Evolutionary conservation across 2,888 invertebrate species (phyloP), one percentile per base, ranked within the genome.

Genomic region (Reticulitermes lucifugus): DNA sequence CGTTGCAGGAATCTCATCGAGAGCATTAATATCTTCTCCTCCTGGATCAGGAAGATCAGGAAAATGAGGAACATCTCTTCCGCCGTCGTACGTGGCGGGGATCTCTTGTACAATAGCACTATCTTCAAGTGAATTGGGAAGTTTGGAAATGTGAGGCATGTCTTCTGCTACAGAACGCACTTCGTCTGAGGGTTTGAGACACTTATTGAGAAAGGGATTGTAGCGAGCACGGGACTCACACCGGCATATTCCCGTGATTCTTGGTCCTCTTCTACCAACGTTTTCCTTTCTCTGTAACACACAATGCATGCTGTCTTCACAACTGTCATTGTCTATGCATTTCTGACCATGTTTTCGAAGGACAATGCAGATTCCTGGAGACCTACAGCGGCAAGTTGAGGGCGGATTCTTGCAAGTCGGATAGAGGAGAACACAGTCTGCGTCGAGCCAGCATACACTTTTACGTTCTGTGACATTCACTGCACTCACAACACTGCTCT

Each of bases 1-100:
- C 0, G 86, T 86, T 6, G 86, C 75, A 60, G 86, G 86, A 46
- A 86, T 86, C 29, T 85, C 83, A 71, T 80, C 81, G 21, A 83
- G 85, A 21, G 70, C 83, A 29, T 65, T 60, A 1, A 83, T 29
- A 65, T 86, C 86, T 46, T 84, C 84, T 14, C 75, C 84, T 22
- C 79, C 84, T 18, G 81, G 81, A 51, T 84, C 75, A 14, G 86
- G 86, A 10, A 86, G 73, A 35, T 86, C 86, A 0, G 86, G 84
- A 35, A 86, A 84, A 9, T 82, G 77, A 18, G 86, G 84, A 18
- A 80, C 70, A 22, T 86, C 84, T 2, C 41, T 59, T n/a, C 65
- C 81, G 46, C 41, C 41, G 2, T 65, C 35, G 41, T 35, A n/a
- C 0, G 10, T 81, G n/a, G 65, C 41, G 7, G 41, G 70, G 14